Conservation (phyloP, 2,888 invertebrate genomes). For the Brenthis daphne region DNA sequence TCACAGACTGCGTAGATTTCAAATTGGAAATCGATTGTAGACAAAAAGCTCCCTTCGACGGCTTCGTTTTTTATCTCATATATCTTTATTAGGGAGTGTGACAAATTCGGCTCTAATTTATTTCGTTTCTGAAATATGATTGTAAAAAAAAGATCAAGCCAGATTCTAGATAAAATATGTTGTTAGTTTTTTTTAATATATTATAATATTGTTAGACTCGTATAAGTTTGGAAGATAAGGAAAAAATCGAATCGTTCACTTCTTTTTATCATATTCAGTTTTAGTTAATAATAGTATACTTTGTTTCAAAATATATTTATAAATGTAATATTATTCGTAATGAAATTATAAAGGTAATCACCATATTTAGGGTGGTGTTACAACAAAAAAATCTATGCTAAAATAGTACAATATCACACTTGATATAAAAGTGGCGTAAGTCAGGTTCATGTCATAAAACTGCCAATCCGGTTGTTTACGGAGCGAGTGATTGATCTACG, state of each 20-base stretch:
- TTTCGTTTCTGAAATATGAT: neutral
- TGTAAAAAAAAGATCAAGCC: neutral
- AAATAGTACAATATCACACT: neutral
- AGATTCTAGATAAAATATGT: too few species aligned
- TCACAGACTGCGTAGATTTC: slow-evolving; percentile 13
- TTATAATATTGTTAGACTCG: too few species aligned
- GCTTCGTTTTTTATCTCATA: slow-evolving; percentile 2
- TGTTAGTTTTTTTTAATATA: too few species aligned
- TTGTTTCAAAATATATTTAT: too few species aligned
- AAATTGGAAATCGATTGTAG: slow-evolving; percentile 23
- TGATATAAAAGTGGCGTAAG: slow-evolving; percentile 22
- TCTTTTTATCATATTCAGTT: too few species aligned
- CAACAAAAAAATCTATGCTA: neutral
- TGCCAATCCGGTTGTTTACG: slow-evolving; percentile 32
- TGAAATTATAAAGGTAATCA: too few species aligned
- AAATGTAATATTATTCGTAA: too few species aligned
- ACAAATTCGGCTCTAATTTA: neutral
- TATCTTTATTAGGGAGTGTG: neutral
- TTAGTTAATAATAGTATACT: too few species aligned
- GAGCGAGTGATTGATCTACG: slow-evolving; percentile 36
- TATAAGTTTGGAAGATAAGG: too few species aligned
- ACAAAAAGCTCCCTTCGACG: slow-evolving; percentile 15
- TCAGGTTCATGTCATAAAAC: slow-evolving; percentile 31
- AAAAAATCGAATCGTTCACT: too few species aligned
- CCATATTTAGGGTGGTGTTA: too few species aligned